Percentiles rank a stretch among this genome's conserved stretches.
Evolutionary conservation across 2,113 vertebrate genomes (phyloP).

Genomic region (Setophaga kirtlandii): DNA sequence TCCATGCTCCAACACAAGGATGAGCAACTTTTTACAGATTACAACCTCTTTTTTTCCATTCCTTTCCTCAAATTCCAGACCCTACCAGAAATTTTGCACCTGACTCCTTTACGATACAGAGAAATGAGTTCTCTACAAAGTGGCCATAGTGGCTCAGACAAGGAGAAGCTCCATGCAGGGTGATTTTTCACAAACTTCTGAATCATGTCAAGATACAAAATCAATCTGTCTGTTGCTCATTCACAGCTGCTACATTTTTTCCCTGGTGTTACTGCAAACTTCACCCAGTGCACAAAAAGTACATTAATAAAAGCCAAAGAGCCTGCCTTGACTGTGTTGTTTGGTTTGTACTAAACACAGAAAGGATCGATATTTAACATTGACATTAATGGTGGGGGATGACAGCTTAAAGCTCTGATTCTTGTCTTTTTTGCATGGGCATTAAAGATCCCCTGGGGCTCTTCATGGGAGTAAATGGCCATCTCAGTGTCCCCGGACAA

Average conservation of each 20-base stretch:
- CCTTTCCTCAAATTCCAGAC: not conserved
- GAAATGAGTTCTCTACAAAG: not conserved
- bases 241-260: not conserved
- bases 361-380: conserved; percentile 50
- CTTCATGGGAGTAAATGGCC: not conserved
- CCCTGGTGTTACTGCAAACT: not conserved
- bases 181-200: conserved; percentile 25
- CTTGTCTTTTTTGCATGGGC: not conserved
- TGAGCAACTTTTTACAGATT: not conserved
- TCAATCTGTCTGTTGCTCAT: not conserved
- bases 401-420: conserved; percentile 24
- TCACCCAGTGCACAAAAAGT: not conserved
- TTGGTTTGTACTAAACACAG: conserved; percentile 42
- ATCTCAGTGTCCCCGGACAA: not conserved
- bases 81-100: not conserved
- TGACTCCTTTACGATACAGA: not conserved
- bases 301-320: conserved; percentile 55
- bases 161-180: not conserved
- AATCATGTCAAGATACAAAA: conserved; percentile 28
- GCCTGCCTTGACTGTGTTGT: not conserved
- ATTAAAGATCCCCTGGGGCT: conserved; percentile 43
- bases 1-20: accelerated
- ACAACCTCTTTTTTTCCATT: not conserved
- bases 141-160: accelerated
- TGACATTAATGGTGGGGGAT: conserved; percentile 43